Conservation (phyloP, 2,113 vertebrate species). For the Gracilinanus agilis region DNA sequence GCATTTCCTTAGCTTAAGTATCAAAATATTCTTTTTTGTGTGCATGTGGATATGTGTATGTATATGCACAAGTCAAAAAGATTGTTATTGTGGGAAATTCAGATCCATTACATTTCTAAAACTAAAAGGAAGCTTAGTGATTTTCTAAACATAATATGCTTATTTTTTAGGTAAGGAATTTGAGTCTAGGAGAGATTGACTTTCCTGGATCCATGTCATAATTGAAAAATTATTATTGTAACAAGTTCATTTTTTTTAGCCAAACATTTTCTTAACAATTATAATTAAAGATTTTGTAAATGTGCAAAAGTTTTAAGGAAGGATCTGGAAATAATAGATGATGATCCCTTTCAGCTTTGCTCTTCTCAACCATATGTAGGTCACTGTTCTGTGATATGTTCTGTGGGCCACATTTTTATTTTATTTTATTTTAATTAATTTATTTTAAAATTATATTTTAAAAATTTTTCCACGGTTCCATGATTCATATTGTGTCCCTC, state of each 20-base stretch:
- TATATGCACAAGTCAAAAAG: not conserved
- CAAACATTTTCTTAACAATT: not conserved
- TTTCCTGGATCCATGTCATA: not conserved
- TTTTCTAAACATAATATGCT: not conserved
- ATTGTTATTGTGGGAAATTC: not conserved
- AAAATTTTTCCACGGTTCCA: too few species aligned
- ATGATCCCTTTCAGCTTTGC: not conserved
- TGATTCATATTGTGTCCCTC: too few species aligned
- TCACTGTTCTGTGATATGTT: not conserved
- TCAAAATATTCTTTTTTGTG: not conserved
- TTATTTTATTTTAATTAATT: too few species aligned
- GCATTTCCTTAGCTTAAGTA: fast-evolving
- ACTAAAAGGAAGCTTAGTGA: not conserved
- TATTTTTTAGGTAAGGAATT: not conserved
- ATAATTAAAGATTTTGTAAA: not conserved
- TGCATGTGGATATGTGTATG: not conserved
- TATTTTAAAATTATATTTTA: too few species aligned
- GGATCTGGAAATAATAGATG: not conserved
- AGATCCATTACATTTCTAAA: not conserved
- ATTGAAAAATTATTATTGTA: not conserved
- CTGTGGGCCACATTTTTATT: not conserved
- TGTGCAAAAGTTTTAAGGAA: not conserved
- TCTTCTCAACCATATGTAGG: not conserved
- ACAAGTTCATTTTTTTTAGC: not conserved
- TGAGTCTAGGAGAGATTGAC: not conserved